These are phyloP conservation scores for Anabacerthia variegaticeps DNA, from an alignment of 2,797 vertebrate species.

Conservation along the genomic window DNA sequence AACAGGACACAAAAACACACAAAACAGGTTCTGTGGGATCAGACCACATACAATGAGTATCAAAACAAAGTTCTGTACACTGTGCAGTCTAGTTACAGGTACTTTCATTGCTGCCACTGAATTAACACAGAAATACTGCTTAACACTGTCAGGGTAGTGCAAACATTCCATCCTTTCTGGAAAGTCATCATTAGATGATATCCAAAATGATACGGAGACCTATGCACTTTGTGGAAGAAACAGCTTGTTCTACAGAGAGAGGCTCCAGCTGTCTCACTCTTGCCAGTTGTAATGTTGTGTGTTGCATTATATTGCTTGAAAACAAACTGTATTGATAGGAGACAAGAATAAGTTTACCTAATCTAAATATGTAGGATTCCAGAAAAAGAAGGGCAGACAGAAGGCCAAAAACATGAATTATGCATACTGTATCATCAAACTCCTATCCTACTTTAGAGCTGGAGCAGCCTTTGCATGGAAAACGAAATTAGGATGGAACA, in stretches of 20 bases:
- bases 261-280: background rate
- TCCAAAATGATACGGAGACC: background rate
- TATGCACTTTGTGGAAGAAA: background rate
- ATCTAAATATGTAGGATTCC: constrained; percentile 88
- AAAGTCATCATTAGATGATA: background rate
- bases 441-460: constrained; percentile 77
- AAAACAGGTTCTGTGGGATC: background rate
- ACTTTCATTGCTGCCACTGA: background rate
- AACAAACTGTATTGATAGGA: constrained; percentile 83
- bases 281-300: background rate
- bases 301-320: constrained; percentile 9
- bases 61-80: background rate
- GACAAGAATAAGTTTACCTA: constrained; percentile 86
- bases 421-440: constrained; percentile 89
- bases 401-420: constrained; percentile 90
- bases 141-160: background rate
- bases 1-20: background rate
- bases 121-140: background rate
- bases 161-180: background rate
- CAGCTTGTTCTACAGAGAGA: background rate
- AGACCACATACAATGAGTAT: background rate
- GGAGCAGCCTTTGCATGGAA: constrained; percentile 80
- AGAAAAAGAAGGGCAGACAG: constrained; percentile 72
- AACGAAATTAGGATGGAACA: constrained; percentile 86
- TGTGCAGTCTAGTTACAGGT: too few species aligned